A percentile compares a stretch with the other conserved stretches of the same genome.
phyloP scores from a whole-genome alignment of 1,140 invertebrate species.

The Pygmarrhopalites habei region DNA sequence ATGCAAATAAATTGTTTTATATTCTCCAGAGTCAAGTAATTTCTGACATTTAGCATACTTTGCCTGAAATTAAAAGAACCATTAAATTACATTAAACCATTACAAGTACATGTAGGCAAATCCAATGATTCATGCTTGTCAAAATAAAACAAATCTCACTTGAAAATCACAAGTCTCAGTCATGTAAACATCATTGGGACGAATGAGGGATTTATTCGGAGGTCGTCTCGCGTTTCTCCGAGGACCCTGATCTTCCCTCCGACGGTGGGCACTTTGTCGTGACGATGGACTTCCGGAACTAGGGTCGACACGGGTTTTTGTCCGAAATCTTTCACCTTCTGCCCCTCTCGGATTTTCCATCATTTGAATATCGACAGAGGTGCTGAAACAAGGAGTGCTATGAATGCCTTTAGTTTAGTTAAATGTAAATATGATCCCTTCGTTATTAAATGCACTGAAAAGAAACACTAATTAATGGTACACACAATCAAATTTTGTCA shows the following conservation, averaged over 20 bases:
- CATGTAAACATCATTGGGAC: slow-evolving; percentile 14
- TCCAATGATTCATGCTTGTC: neutral
- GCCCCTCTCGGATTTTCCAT: neutral
- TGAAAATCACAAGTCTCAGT: neutral
- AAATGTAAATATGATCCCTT: too few species aligned
- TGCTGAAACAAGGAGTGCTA: too few species aligned
- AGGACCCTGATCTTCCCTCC: too few species aligned
- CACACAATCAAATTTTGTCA: too few species aligned
- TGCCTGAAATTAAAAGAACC: slow-evolving; percentile 46
- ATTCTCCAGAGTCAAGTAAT: slow-evolving; percentile 59
- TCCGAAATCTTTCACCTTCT: neutral
- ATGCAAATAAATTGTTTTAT: slow-evolving; percentile 67
- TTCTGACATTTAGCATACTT: slow-evolving; percentile 71
- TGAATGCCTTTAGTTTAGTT: too few species aligned
- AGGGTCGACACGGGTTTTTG: neutral
- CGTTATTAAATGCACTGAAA: too few species aligned
- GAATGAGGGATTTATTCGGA: slow-evolving; percentile 9
- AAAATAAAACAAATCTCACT: neutral
- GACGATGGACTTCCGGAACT: neutral
- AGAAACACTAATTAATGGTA: too few species aligned
- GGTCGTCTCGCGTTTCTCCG: too few species aligned
- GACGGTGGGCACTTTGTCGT: too few species aligned
- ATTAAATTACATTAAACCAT: too few species aligned
- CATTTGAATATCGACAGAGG: too few species aligned
- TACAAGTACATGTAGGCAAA: too few species aligned